Evolutionary conservation across 1,140 invertebrate species (phyloP).

Genomic region (Himalopsyche phryganea): DNA sequence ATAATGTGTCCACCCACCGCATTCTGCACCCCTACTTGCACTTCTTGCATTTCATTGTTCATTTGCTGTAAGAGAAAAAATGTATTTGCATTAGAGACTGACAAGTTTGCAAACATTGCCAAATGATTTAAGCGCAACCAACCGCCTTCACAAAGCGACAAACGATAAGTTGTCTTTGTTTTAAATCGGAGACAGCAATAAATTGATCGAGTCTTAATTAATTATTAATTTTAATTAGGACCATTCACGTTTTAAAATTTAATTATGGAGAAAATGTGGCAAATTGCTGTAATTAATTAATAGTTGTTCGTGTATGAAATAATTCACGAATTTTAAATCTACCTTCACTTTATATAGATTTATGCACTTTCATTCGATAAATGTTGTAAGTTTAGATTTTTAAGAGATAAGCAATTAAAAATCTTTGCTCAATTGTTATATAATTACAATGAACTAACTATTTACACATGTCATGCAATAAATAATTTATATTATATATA

Average conservation of each 20-base stretch:
- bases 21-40: conserved; percentile 1
- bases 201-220: conserved; percentile 8
- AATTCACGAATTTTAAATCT: no score
- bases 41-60: conserved; percentile 28
- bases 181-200: conserved; percentile 19
- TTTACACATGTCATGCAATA: no score
- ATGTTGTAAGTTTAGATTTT: no score
- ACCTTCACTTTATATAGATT: no score
- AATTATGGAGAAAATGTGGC: no score
- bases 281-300: no score
- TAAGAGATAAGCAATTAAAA: no score
- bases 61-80: conserved; percentile 23
- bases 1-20: conserved; percentile 5
- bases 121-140: conserved; percentile 21
- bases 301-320: no score
- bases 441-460: no score
- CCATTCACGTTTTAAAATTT: conserved; percentile 21
- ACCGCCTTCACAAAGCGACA: conserved; percentile 16
- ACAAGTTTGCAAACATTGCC: conserved; percentile 33
- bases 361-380: no score
- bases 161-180: conserved; percentile 23
- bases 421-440: no score
- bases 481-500: no score
- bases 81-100: conserved; percentile 27
- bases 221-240: not conserved